Base-by-base conservation (phyloP, 2,888 invertebrate species). In the Acanthococcus lagerstroemiae region DNA sequence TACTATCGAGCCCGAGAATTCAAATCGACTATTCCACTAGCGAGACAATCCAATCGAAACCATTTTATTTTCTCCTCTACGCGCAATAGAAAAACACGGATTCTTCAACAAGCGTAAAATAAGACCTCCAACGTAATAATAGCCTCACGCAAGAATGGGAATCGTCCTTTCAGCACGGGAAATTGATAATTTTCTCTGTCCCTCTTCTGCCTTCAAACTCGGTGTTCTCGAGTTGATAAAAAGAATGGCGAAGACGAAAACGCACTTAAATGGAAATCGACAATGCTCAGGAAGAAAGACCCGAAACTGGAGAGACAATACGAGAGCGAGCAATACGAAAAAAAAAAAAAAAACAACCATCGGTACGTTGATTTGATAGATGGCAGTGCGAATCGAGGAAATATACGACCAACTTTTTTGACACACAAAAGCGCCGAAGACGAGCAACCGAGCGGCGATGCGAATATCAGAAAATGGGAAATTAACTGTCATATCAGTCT, bases 261-360 rank as follows among this genome's bases (percentile, higher is more conserved):
- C 24, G 57, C 37, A 57, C 57, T 44, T 57, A 57, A 56, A 57
- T 22, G 57, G 44, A 57, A 57, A 57, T 57, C 57, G 57, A 57
- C 57, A 44, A 44, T 45, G 5, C 44, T 30, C 24, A 22, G 44
- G 24, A 45, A 22, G 15, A 55, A 7, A 30, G 21, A 57, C 26
- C 3, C 19, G 44, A 37, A 24, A 57, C 30, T 24, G 24, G 44
- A 57, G 6, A 37, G 57, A 57, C 17, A 57, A 37, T 37, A 37
- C 37, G n/a, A 37, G 12, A n/a, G n/a, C n/a, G n/a, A n/a, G n/a
- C n/a, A n/a, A n/a, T n/a, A n/a, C n/a, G n/a, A n/a, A n/a, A n/a
- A n/a, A n/a, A n/a, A 37, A 37, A n/a, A 37, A 37, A n/a, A 37
- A 15, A 9, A n/a, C 37, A 57, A 22, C 57, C 44, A 57, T 57